Evolutionary conservation across 2,888 invertebrate genomes (phyloP).

Genomic region (Tridacna gigas): DNA sequence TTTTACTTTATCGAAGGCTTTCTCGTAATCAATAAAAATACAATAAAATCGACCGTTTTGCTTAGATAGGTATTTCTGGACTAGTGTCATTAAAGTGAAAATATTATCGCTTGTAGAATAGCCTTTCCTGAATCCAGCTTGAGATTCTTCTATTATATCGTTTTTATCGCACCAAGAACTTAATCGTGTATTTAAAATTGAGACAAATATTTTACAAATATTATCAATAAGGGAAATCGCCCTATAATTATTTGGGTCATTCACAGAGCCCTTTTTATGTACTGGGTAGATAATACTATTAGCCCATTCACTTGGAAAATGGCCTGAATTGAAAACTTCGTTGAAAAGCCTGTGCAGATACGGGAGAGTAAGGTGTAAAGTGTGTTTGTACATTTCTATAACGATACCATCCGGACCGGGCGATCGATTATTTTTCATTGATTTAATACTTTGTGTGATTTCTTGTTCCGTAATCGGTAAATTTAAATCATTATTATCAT

Average conservation of each 20-base stretch:
- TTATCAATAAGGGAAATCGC: slow-evolving; percentile 33
- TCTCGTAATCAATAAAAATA: slow-evolving; percentile 35
- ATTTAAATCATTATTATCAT: slow-evolving; percentile 6
- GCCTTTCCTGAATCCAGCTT: slow-evolving; percentile 39
- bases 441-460: slow-evolving; percentile 23
- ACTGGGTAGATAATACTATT: slow-evolving; percentile 34
- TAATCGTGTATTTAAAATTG: slow-evolving; percentile 20
- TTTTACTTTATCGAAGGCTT: slow-evolving; percentile 39
- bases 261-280: slow-evolving; percentile 33
- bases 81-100: slow-evolving; percentile 32
- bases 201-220: slow-evolving; percentile 36
- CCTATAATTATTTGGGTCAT: slow-evolving; percentile 38
- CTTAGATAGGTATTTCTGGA: slow-evolving; percentile 42
- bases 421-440: slow-evolving; percentile 18
- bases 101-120: slow-evolving; percentile 45
- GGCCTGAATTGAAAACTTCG: slow-evolving; percentile 16
- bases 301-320: slow-evolving; percentile 30
- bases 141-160: slow-evolving; percentile 36
- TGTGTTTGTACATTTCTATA: slow-evolving; percentile 32
- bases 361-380: slow-evolving; percentile 4
- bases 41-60: slow-evolving; percentile 37
- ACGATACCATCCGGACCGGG: slow-evolving; percentile 33
- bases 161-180: slow-evolving; percentile 29
- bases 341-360: slow-evolving; percentile 36
- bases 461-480: slow-evolving; percentile 17